Percentiles rank a stretch among this genome's conserved stretches.
Conservation (phyloP, 2,888 invertebrate species). For the Craniophora ligustri region DNA sequence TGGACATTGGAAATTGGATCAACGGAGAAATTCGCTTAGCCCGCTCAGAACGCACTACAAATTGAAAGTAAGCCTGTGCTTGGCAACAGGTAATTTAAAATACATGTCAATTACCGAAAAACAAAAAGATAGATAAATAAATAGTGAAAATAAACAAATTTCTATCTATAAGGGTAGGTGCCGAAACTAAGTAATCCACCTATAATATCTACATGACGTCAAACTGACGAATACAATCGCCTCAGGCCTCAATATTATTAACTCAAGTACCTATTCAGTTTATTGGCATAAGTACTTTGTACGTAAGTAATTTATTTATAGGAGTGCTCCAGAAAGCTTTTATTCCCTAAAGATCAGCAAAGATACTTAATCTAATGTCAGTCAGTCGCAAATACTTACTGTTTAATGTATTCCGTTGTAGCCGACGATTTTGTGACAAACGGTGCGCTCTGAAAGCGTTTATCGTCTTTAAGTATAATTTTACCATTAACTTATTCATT, state of each 20-base stretch:
- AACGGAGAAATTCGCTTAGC: constrained; percentile 34
- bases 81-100: constrained; percentile 34
- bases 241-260: constrained; percentile 6
- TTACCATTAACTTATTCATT: constrained; percentile 19
- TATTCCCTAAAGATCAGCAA: constrained; percentile 13
- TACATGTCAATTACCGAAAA: background rate
- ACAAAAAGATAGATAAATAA: no score
- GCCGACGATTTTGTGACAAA: constrained; percentile 14
- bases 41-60: constrained; percentile 4
- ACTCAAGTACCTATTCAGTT: background rate
- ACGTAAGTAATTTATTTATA: constrained; percentile 5
- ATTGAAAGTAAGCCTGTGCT: background rate
- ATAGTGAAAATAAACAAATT: background rate
- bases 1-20: constrained; percentile 38
- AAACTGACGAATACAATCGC: background rate
- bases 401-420: constrained; percentile 10
- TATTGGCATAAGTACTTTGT: background rate
- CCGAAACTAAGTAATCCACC: constrained; percentile 1
- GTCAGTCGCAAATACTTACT: constrained; percentile 21
- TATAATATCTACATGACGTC: background rate
- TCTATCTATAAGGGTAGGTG: background rate
- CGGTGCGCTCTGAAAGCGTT: constrained; percentile 8
- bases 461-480: constrained; percentile 7
- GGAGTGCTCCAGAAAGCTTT: constrained; percentile 9
- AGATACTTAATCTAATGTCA: constrained; percentile 17